Evolutionary conservation across 2,113 vertebrate genomes (phyloP).

Genomic region (Otolemur garnettii): DNA sequence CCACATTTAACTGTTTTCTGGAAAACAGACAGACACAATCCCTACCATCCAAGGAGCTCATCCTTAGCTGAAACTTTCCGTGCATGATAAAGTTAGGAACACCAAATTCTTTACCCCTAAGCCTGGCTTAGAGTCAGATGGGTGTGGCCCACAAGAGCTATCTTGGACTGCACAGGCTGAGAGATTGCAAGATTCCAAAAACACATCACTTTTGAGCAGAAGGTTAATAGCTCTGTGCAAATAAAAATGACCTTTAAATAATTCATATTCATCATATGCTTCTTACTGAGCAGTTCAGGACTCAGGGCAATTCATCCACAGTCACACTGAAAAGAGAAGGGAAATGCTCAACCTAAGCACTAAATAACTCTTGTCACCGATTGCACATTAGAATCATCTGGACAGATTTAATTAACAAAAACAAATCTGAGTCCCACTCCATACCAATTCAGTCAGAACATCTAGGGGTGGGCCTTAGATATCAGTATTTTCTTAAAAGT

Average conservation of each 20-base stretch:
- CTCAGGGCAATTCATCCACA: neutral
- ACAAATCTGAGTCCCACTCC: neutral
- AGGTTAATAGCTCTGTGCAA: neutral
- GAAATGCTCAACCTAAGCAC: neutral
- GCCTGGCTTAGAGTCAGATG: neutral
- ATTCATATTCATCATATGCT: neutral
- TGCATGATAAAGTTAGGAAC: neutral
- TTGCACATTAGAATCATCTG: neutral
- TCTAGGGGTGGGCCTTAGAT: neutral
- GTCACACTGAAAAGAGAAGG: neutral
- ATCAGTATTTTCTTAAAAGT: conserved; percentile 29
- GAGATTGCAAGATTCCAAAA: neutral
- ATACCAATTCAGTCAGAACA: neutral
- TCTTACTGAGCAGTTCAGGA: neutral
- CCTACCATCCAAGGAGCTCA: neutral
- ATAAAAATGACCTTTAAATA: conserved; percentile 33
- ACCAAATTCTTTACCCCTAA: neutral
- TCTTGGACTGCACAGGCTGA: neutral
- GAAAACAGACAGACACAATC: neutral
- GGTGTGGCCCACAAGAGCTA: neutral
- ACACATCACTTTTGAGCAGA: neutral
- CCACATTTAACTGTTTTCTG: neutral
- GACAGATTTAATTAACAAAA: neutral
- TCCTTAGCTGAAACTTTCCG: neutral
- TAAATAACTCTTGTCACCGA: neutral